A percentile compares a stretch with the other conserved stretches of the same genome.
phyloP scores from a whole-genome alignment of 1,140 invertebrate genomes.

The Zaprionus nigranus region DNA sequence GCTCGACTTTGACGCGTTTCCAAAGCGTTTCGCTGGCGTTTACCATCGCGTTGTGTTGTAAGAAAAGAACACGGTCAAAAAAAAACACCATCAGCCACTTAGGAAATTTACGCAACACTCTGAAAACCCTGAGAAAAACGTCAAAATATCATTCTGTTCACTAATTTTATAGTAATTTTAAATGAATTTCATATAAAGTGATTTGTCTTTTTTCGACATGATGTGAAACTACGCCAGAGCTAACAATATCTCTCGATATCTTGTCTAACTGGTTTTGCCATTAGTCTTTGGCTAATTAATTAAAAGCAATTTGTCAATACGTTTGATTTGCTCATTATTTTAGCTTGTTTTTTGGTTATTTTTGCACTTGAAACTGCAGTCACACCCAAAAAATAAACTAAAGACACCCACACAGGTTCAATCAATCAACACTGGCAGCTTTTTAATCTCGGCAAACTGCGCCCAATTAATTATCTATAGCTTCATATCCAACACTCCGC shows the following conservation, averaged over 20 bases:
- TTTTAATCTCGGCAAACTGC: conserved; percentile 24
- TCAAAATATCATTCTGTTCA: not conserved
- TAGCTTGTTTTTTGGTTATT: conserved; percentile 6
- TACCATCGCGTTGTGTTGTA: not conserved
- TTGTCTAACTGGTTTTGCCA: conserved; percentile 34
- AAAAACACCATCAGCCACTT: not conserved
- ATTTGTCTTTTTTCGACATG: not conserved
- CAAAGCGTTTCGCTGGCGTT: conserved; percentile 32
- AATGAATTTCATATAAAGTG: conserved; percentile 9
- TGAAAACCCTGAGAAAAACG: not conserved
- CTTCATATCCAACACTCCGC: conserved; percentile 15
- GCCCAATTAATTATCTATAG: conserved; percentile 31
- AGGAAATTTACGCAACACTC: not conserved
- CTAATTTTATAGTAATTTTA: not conserved
- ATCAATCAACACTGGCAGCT: not conserved
- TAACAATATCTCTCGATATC: conserved; percentile 5
- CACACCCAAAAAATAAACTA: conserved; percentile 12
- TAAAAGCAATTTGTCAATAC: conserved; percentile 24
- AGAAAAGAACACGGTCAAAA: not conserved
- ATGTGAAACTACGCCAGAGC: not conserved
- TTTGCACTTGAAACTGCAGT: conserved; percentile 16
- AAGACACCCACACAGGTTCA: conserved; percentile 19
- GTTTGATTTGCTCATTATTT: conserved; percentile 27
- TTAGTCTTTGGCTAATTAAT: conserved; percentile 35
- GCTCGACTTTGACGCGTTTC: conserved; percentile 15